Conservation (phyloP, 1,140 invertebrate genomes). For the Pachyrhynchus sulphureomaculatus region DNA sequence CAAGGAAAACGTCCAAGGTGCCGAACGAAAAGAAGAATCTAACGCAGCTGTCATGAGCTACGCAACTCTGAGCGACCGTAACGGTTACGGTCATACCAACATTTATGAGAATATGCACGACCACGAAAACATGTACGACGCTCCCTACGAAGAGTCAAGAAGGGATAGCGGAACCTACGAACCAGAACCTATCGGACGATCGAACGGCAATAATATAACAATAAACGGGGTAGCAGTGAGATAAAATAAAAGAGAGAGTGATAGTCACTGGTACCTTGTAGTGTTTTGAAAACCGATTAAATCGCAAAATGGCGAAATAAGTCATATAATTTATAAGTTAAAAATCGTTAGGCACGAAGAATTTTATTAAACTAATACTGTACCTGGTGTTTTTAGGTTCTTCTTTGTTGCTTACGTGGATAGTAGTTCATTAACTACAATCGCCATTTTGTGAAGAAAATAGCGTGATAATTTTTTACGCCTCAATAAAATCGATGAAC, state of each 20-base stretch:
- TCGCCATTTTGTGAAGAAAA: too few relatives aligned
- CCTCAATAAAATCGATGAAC: too few relatives aligned
- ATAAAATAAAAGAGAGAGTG: slow-evolving; percentile 47
- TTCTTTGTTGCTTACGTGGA: too few relatives aligned
- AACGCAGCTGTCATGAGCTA: slow-evolving; percentile 85
- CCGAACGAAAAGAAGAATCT: slow-evolving; percentile 79
- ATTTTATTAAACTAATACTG: too few relatives aligned
- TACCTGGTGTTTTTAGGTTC: too few relatives aligned
- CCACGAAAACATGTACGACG: slow-evolving; percentile 67
- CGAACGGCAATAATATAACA: slow-evolving; percentile 64
- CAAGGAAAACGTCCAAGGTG: slow-evolving; percentile 82
- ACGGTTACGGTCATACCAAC: slow-evolving; percentile 55
- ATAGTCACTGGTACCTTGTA: not conserved
- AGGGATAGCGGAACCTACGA: slow-evolving; percentile 68
- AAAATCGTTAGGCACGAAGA: too few relatives aligned
- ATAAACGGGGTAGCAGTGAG: slow-evolving; percentile 72
- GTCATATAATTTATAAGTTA: too few relatives aligned
- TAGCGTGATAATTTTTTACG: too few relatives aligned
- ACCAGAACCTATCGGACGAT: slow-evolving; percentile 60
- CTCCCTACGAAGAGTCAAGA: slow-evolving; percentile 60
- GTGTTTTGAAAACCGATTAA: too few relatives aligned
- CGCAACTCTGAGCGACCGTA: slow-evolving; percentile 72
- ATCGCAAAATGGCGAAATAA: too few relatives aligned
- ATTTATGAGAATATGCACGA: slow-evolving; percentile 75
- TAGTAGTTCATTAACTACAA: too few relatives aligned